Evolutionary conservation across 2,797 vertebrate species (phyloP), one percentile per base, ranked within the genome.

Genomic region (Kryptopterus vitreolus): DNA sequence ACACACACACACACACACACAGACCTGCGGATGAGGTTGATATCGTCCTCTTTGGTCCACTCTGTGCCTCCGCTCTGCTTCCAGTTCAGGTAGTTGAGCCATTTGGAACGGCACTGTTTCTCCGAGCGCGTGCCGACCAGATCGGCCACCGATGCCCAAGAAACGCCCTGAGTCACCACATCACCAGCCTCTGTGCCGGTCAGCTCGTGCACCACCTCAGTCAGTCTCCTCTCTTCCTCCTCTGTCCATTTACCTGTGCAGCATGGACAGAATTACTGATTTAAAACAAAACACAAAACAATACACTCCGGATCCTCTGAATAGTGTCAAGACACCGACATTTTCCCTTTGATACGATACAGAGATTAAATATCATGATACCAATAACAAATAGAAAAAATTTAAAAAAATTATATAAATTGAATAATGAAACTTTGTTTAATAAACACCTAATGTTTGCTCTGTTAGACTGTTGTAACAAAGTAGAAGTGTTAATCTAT

Each of bases 61-160:
- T 99, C 97, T 0, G 97, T 98, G 29, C 98, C 98, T 24, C 98
- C 98, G 26, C 97, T 99, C 87, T 99, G 98, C 85, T 99, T 99
- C 98, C 98, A 99, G 94, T 99, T 99, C 83, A 99, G 94, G 92
- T 99, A 99, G 90, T 99, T 99, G 78, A 99, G 92, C 98, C 98
- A 99, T 66, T 99, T 99, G 0, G 98, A 99, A 69, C 98, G 96
- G 77, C 98, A 99, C 73, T 99, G 98, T 85, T 99, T 99, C 92
- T 99, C 98, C 0, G 98, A 99, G 86, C 98, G 96, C 0, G 96
- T 97, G 82, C 96, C 94, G 0, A 99, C 97, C 78, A 94, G 92
- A 55, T 99, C 96, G 1, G 98, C 98, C 62, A 99, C 98, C 0
- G 94, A 94, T 4, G 98, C 98, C 98, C 98, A 99, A 0, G 97